Base-by-base conservation (phyloP, 2,888 invertebrate genomes). In the Polia nebulosa region DNA sequence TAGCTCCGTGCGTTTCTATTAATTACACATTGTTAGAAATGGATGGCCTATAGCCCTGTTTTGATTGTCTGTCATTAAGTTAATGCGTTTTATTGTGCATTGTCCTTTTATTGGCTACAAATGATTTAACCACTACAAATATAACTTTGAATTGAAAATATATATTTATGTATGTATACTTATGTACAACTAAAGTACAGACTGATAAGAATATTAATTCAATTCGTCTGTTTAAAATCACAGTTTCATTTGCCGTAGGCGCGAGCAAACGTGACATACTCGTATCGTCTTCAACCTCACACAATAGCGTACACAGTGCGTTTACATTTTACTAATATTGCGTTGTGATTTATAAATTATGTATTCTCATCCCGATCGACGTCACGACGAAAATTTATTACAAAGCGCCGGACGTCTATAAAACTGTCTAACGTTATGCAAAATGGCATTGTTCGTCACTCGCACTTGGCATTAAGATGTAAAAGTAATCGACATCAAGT, bases 351-450 rank as follows among this genome's bases (percentile, higher is more conserved):
- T 71, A 49, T 68, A 81, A 67, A 85, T 88, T 87, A 77, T 58
- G 85, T 87, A 86, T 87, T 85, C 88, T 55, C 69, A 85, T 82
- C 85, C 80, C 76, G 78, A 78, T 32, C 71, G 32, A 82, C 85
- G 85, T 87, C 88, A 84, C 82, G 77, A 75, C 70, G 58, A 62
- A 78, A 80, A 87, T 87, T 86, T 88, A 88, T 85, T 84, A 84
- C 82, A 57, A 66, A 76, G 41, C 84, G 81, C 84, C 88, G 89
- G 90, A 90, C 87, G 89, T 86, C 87, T 88, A 90, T 89, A 90
- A 88, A 87, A 87, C 85, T 82, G 84, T 83, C 81, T 60, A 76
- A 73, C 82, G 81, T 84, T 73, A 89, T 88, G 91, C 88, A 85
- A 89, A 91, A 88, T 85, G 84, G 85, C 87, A 90, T 88, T 90